phyloP scores from a whole-genome alignment of 2,113 vertebrate genomes.

The Cairina moschata region DNA sequence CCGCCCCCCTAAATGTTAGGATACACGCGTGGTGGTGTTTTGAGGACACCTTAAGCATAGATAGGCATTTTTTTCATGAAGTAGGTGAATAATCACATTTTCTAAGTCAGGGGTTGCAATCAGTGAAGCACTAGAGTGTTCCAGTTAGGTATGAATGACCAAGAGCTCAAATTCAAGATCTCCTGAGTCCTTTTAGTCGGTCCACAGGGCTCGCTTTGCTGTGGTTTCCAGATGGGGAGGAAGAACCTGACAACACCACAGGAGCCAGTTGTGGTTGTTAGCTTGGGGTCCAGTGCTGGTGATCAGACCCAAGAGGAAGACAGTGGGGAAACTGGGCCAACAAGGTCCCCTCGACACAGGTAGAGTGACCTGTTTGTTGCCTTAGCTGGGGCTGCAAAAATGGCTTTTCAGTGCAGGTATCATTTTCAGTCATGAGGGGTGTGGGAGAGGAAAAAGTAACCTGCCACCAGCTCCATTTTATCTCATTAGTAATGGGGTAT shows the following conservation, averaged over 20 bases:
- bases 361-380: neutral
- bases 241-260: neutral
- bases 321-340: neutral
- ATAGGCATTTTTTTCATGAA: neutral
- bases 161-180: neutral
- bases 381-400: neutral
- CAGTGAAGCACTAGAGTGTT: neutral
- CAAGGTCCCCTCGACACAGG: neutral
- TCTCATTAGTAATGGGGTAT: neutral
- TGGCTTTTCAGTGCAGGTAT: neutral
- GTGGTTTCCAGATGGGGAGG: neutral
- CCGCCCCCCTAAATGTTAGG: neutral
- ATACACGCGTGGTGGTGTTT: neutral
- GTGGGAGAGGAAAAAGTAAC: neutral
- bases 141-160: neutral
- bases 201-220: neutral
- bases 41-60: neutral
- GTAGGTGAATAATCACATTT: neutral
- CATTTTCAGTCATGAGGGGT: neutral
- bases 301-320: neutral
- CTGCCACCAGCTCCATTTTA: neutral
- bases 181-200: neutral
- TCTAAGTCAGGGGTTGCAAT: neutral
- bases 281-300: neutral
- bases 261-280: neutral